Percentiles rank a stretch among this genome's conserved stretches.
Evolutionary conservation across 2,888 invertebrate genomes (phyloP).

Genomic region (Tryphoninae sp.): DNA sequence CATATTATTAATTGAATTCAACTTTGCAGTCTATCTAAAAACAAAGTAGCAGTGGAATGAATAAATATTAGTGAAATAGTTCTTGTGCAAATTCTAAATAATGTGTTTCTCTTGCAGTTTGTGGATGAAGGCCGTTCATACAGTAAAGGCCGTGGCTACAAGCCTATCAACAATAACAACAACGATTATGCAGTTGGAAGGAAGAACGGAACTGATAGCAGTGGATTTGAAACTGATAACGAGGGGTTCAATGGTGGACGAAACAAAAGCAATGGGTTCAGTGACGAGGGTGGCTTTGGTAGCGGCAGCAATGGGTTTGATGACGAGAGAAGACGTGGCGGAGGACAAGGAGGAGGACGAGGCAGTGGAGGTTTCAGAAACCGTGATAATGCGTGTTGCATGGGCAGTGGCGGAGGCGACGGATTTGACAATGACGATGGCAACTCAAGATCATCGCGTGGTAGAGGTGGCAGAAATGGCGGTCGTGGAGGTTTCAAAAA

Average conservation of each 20-base stretch:
- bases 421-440: constrained; percentile 62
- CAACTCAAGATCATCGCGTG: constrained; percentile 30
- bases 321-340: constrained; percentile 15
- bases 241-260: constrained; percentile 3
- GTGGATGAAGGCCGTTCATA: constrained; percentile 65
- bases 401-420: constrained; percentile 42
- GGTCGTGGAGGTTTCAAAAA: constrained; percentile 52
- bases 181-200: constrained; percentile 26
- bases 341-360: constrained; percentile 24
- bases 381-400: constrained; percentile 42
- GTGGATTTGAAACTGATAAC: constrained; percentile 58
- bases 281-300: constrained; percentile 16
- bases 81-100: background rate
- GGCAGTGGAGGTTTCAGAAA: constrained; percentile 32
- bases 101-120: constrained; percentile 55
- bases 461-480: constrained; percentile 24
- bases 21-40: too few species aligned
- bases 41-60: background rate
- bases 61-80: background rate
- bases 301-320: constrained; percentile 11
- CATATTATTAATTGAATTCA: background rate
- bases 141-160: constrained; percentile 73
- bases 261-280: background rate
- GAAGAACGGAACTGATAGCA: constrained; percentile 37
- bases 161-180: constrained; percentile 51